Base-by-base conservation (phyloP, 1,140 invertebrate species). In the Philotrypesis tridentata region DNA sequence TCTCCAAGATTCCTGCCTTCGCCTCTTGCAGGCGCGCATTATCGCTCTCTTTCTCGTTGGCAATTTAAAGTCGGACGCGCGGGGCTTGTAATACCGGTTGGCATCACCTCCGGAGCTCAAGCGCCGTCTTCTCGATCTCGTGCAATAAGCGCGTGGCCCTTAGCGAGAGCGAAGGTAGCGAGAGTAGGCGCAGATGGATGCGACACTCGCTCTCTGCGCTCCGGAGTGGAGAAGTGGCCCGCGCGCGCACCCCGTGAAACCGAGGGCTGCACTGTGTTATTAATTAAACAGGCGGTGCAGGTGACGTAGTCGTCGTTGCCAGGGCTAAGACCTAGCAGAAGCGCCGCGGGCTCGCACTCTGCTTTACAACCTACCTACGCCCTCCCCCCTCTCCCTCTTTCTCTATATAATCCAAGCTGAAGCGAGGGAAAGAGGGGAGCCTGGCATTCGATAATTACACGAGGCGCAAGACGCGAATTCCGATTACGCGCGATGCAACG, bases 221-320 rank as follows among this genome's bases (percentile, higher is more conserved):
- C 2, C 1, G 5, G 14, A 55, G 4, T 37, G 9, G 82, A 84
- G 81, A 78, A 85, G 82, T 83, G 80, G 78, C 73, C 60, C 80
- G 77, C 33, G 78, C 73, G 43, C 80, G 77, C 33, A 37, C 33
- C 33, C 82, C 84, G 84, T 85, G 82, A 85, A 85, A 85, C 82
- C 80, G 63, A 84, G 82, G 9, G 21, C 55, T n/a, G n/a, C n/a
- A 63, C 12, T 21, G 70, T 79, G 84, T 85, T 87, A 85, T 87
- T 87, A 86, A 86, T 86, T 87, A 85, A 84, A 79, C 82, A 72
- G 83, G 70, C 75, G 61, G 23, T 72, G 85, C 83, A 83, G 81
- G 80, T 85, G 85, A 86, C 85, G 85, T 83, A n/a, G n/a, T n/a
- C 43, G 31, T 17, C 23, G 60, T 29, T 55, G n/a, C 33, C 6